Evolutionary conservation across 2,113 vertebrate genomes (phyloP).

Genomic region (Clupea harengus): DNA sequence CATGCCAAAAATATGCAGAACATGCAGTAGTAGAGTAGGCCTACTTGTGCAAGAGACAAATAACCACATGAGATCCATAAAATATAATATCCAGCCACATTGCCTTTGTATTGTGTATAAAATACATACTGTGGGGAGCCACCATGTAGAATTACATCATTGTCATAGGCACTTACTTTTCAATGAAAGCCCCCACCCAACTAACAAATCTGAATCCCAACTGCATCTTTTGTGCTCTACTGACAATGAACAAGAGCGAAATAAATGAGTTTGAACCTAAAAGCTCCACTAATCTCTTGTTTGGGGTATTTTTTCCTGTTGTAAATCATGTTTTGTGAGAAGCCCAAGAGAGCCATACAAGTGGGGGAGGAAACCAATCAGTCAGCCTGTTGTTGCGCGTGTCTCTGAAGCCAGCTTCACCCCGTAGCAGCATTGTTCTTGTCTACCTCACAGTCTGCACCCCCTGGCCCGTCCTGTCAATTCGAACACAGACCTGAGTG

Average conservation of each 20-base stretch:
- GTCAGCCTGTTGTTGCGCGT: neutral
- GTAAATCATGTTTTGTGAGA: constrained; percentile 2
- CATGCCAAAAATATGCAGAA: neutral
- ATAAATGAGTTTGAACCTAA: neutral
- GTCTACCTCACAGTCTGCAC: neutral
- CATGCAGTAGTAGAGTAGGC: neutral
- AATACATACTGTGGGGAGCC: neutral
- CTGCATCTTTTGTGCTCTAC: neutral
- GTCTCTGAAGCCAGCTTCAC: neutral
- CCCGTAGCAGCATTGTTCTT: neutral
- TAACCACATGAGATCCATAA: neutral
- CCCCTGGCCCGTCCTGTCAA: neutral
- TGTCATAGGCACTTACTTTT: neutral
- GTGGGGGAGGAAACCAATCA: neutral
- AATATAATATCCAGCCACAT: neutral
- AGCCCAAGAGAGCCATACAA: neutral
- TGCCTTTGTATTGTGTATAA: neutral
- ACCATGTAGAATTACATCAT: neutral
- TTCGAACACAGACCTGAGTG: neutral
- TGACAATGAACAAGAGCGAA: neutral
- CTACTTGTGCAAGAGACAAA: neutral
- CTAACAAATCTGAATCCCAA: neutral
- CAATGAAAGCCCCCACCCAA: neutral
- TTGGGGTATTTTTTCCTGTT: neutral
- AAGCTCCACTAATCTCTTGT: neutral